phyloP scores from a whole-genome alignment of 2,888 invertebrate genomes.

The Luperina testacea region DNA sequence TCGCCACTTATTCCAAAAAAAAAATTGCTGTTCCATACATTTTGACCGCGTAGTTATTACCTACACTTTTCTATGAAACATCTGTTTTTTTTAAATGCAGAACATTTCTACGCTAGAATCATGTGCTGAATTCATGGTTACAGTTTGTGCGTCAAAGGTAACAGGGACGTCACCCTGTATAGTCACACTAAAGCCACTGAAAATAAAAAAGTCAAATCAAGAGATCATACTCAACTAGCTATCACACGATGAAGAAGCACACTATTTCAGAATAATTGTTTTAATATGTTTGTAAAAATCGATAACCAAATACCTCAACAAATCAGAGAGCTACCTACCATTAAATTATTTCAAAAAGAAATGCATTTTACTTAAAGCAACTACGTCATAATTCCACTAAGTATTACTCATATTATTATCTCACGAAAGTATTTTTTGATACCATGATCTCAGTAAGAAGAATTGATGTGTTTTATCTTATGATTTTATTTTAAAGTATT shows the following conservation, averaged over 20 bases:
- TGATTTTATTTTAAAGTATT: neutral
- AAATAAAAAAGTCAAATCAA: neutral
- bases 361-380: too few relatives aligned
- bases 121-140: too few relatives aligned
- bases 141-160: too few relatives aligned
- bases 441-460: neutral
- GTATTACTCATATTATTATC: too few relatives aligned
- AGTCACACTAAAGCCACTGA: too few relatives aligned
- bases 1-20: too few relatives aligned
- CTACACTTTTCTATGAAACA: neutral
- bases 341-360: neutral
- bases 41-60: neutral
- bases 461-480: neutral
- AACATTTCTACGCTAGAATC: too few relatives aligned
- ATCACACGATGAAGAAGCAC: neutral
- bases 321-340: neutral
- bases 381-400: too few relatives aligned
- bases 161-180: too few relatives aligned
- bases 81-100: too few relatives aligned
- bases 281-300: neutral
- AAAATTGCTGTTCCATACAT: too few relatives aligned
- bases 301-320: neutral
- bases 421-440: neutral
- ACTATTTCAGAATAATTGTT: neutral
- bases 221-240: neutral